Base-by-base conservation (phyloP, 2,888 invertebrate genomes). In the Limnephilus lunatus region DNA sequence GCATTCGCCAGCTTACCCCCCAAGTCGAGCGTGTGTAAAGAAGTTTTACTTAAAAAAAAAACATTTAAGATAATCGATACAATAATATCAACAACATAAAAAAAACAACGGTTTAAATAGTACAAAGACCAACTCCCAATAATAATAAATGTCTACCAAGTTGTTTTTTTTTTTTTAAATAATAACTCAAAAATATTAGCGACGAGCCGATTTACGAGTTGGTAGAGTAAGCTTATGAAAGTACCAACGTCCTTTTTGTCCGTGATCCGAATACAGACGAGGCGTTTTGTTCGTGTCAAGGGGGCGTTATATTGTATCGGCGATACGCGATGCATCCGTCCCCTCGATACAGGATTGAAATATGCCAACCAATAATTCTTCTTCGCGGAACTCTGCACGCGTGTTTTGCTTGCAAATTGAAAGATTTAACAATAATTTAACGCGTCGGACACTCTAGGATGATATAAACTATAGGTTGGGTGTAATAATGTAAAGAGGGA, bases 311-410 rank as follows among this genome's bases (percentile, higher is more conserved):
- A 68, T 68, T 68, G 68, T 68, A 68, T n/a, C 68, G 68, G 7
- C 68, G 68, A 68, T 68, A 68, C 68, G 68, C 82, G 82, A 82
- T 82, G 82, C 82, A 82, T 82, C 82, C 82, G 32, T 31, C 30
- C 4, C 14, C 68, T 68, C 32, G 15, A 15, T 15, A 31, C 82
- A 82, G 68, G 82, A 82, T 82, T 82, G 82, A 82, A 82, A 82
- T 82, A 82, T 82, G 82, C 82, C 32, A 15, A 25, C 82, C 32
- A 82, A 82, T 32, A 32, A 31, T 31, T 82, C 82, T 68, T 68
- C 68, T 82, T 82, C 82, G 32, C 82, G 32, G 82, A 82, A 82
- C 82, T 32, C 15, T 0, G 14, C 68, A 82, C 31, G 82, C 82
- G 82, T 82, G 82, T 82, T 31, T 31, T 31, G 82, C 82, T 32